Conservation (phyloP, 2,113 vertebrate genomes). For the Anhinga anhinga region DNA sequence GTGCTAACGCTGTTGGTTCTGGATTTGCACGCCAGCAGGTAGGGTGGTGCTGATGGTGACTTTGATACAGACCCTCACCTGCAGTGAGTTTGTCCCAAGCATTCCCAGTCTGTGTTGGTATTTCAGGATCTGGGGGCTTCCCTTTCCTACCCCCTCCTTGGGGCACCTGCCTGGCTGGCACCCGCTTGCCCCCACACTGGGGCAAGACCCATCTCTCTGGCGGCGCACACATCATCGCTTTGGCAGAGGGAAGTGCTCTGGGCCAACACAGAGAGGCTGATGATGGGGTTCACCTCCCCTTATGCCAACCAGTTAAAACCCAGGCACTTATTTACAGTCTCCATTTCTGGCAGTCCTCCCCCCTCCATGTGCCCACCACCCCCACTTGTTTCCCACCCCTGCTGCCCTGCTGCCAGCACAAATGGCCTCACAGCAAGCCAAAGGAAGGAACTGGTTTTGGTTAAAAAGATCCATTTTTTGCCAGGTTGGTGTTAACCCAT, state of each 20-base stretch:
- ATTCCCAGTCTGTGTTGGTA: not conserved
- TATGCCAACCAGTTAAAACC: not conserved
- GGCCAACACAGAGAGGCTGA: not conserved
- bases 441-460: not conserved
- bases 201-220: not conserved
- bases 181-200: not conserved
- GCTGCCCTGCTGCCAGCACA: fast-evolving
- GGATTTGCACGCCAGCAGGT: not conserved
- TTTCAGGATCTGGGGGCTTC: not conserved
- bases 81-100: not conserved
- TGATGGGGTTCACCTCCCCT: not conserved
- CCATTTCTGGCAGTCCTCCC: not conserved
- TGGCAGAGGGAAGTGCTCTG: not conserved
- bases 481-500: not conserved
- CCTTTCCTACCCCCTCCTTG: not conserved
- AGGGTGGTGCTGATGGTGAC: not conserved
- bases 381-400: not conserved
- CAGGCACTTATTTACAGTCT: not conserved
- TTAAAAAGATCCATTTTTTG: fast-evolving
- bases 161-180: not conserved
- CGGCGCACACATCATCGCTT: not conserved
- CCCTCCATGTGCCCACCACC: no score
- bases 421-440: not conserved
- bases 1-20: fast-evolving
- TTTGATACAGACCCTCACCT: not conserved